A percentile compares a stretch with the other conserved stretches of the same genome.
phyloP scores from a whole-genome alignment of 2,797 vertebrate genomes.

The Cuniculus paca region DNA sequence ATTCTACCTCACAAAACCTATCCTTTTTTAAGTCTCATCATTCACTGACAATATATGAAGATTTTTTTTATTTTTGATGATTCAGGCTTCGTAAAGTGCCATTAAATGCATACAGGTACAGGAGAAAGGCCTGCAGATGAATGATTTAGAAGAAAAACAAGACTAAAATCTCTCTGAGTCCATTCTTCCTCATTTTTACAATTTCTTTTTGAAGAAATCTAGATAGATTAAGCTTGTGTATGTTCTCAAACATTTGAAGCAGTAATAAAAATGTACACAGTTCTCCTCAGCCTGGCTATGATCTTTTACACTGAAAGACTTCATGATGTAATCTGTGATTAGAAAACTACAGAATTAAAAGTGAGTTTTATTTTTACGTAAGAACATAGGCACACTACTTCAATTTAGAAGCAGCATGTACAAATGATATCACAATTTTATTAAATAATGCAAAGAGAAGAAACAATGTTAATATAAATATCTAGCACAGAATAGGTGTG shows the following conservation, averaged over 20 bases:
- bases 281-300: neutral
- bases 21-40: neutral
- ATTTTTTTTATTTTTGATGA: neutral
- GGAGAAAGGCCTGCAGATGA: neutral
- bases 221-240: neutral
- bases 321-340: neutral
- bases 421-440: neutral
- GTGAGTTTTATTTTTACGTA: neutral
- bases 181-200: neutral
- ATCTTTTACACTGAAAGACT: neutral
- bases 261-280: neutral
- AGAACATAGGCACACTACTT: neutral
- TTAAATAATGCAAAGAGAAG: neutral
- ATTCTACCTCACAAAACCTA: neutral
- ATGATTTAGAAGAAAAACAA: neutral
- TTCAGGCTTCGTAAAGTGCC: neutral
- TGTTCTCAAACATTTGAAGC: constrained; percentile 13
- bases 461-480: neutral
- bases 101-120: neutral
- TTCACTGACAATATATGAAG: neutral
- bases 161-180: neutral
- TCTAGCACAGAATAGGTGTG: neutral
- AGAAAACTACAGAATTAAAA: neutral
- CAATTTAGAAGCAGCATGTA: neutral
- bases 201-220: constrained; percentile 32